Conservation (phyloP, 2,888 invertebrate species). For the Crioceris asparagi region DNA sequence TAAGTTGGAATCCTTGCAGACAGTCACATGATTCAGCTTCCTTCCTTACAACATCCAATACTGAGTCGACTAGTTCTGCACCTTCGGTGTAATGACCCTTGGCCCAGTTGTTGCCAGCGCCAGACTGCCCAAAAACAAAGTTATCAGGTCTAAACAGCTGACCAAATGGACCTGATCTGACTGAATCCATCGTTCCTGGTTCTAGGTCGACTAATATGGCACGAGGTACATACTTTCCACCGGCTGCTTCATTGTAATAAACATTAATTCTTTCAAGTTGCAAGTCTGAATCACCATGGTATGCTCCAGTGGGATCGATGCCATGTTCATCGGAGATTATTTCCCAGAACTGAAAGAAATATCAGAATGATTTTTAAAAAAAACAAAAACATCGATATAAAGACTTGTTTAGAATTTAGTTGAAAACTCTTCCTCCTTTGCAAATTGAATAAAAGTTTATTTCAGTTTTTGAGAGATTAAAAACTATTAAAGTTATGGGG, state of each 20-base stretch:
- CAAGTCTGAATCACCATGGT: slow-evolving; percentile 82
- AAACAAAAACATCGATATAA: too few species aligned
- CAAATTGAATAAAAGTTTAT: too few species aligned
- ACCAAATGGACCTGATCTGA: slow-evolving; percentile 74
- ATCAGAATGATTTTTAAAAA: too few species aligned
- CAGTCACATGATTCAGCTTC: slow-evolving; percentile 90
- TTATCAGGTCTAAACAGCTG: slow-evolving; percentile 84
- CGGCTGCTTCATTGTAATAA: slow-evolving; percentile 87
- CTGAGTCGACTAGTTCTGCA: slow-evolving; percentile 73
- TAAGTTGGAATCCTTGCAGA: slow-evolving; percentile 76
- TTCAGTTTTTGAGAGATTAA: too few species aligned
- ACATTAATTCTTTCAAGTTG: slow-evolving; percentile 91
- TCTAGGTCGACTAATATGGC: slow-evolving; percentile 65
- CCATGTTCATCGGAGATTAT: slow-evolving; percentile 93
- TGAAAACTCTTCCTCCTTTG: too few species aligned
- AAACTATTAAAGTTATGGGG: too few species aligned
- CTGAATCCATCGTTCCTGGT: slow-evolving; percentile 83
- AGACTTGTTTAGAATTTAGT: too few species aligned
- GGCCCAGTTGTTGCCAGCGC: slow-evolving; percentile 84
- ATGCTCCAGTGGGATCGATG: slow-evolving; percentile 82
- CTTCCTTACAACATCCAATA: slow-evolving; percentile 72
- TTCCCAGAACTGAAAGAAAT: slow-evolving; percentile 73
- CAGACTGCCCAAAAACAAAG: slow-evolving; percentile 65
- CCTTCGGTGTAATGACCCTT: slow-evolving; percentile 84
- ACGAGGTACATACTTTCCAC: slow-evolving; percentile 66